Evolutionary conservation across 2,888 invertebrate species (phyloP).

Genomic region (Hirtodrosophila confusa): DNA sequence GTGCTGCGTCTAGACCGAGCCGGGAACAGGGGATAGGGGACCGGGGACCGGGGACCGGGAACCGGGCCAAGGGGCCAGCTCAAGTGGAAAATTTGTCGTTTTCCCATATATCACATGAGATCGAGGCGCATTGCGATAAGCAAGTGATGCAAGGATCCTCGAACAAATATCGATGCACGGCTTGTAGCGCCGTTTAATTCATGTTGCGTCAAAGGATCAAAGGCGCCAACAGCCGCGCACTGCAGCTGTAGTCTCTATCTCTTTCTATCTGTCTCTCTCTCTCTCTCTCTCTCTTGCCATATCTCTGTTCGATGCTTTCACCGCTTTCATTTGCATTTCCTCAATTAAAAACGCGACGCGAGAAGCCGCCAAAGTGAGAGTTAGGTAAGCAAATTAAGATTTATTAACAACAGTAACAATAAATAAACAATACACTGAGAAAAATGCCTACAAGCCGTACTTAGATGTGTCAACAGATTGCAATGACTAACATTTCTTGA

Average conservation of each 20-base stretch:
- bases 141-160: slow-evolving; percentile 41
- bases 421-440: slow-evolving; percentile 63
- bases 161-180: slow-evolving; percentile 18
- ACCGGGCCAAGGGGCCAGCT: slow-evolving; percentile 15
- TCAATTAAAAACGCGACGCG: slow-evolving; percentile 43
- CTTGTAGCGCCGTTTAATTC: slow-evolving; percentile 70
- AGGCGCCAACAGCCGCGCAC: slow-evolving; percentile 70
- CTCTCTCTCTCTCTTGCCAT: slow-evolving; percentile 5
- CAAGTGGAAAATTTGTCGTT: slow-evolving; percentile 81
- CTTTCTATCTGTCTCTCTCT: slow-evolving; percentile 16
- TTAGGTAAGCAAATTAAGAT: slow-evolving; percentile 76
- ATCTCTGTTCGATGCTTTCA: slow-evolving; percentile 53
- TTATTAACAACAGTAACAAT: slow-evolving; percentile 73
- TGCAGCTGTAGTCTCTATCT: slow-evolving; percentile 35
- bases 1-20: slow-evolving; percentile 36
- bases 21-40: not conserved
- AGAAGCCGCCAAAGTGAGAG: slow-evolving; percentile 67
- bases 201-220: slow-evolving; percentile 82
- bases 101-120: slow-evolving; percentile 68
- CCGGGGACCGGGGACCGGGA: not conserved
- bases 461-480: no score
- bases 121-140: slow-evolving; percentile 59
- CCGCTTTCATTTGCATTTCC: slow-evolving; percentile 72
- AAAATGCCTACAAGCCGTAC: no score
- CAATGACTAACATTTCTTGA: no score